phyloP scores from a whole-genome alignment of 2,888 invertebrate genomes.

The Fragum sueziense region DNA sequence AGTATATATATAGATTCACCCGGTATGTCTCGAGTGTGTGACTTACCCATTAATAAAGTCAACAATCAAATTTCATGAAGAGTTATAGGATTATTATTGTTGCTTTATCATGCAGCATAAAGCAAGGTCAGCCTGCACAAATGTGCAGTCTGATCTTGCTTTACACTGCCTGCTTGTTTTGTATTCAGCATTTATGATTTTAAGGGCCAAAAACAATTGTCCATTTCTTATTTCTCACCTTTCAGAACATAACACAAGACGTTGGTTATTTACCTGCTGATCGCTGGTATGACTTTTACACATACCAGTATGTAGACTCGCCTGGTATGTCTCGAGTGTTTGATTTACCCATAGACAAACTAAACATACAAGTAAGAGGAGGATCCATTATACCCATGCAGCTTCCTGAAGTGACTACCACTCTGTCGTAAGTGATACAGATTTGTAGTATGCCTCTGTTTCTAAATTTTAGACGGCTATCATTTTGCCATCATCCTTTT shows the following conservation, averaged over 20 bases:
- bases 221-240: neutral
- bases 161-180: too few relatives aligned
- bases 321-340: constrained; percentile 82
- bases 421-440: constrained; percentile 75
- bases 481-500: too few relatives aligned
- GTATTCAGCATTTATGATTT: too few relatives aligned
- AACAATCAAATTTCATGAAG: constrained; percentile 85
- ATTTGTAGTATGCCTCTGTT: too few relatives aligned
- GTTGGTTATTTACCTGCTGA: constrained; percentile 76
- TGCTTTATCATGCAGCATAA: too few relatives aligned
- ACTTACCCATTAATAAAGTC: constrained; percentile 87
- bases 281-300: constrained; percentile 76
- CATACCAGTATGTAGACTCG: constrained; percentile 54
- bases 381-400: constrained; percentile 87
- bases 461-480: too few relatives aligned
- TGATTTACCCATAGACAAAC: constrained; percentile 86
- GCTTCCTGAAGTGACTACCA: constrained; percentile 86
- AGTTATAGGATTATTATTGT: too few relatives aligned
- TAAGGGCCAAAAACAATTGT: too few relatives aligned
- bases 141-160: too few relatives aligned
- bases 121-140: too few relatives aligned
- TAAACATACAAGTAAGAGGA: constrained; percentile 87
- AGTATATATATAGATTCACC: constrained; percentile 52
- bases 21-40: constrained; percentile 83
- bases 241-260: constrained; percentile 61